Conservation (phyloP, 92 coral and sea anemone genomes). For the Porites evermanni region DNA sequence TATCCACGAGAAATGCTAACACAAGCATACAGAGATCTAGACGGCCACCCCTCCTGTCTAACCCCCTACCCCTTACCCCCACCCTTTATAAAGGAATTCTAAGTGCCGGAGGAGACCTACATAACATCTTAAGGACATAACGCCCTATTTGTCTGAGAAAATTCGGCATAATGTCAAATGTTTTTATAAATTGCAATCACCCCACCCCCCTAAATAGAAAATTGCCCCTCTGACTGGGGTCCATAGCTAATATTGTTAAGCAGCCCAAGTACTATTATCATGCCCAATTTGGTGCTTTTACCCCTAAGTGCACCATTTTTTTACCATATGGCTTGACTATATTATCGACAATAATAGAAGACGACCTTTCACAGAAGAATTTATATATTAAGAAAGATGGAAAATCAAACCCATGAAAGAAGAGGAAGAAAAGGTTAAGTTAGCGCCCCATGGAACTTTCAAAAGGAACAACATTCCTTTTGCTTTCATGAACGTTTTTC, state of each 20-base stretch:
- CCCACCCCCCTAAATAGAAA: no score
- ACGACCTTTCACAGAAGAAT: conserved; percentile 1
- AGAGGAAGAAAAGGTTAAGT: conserved; percentile 8
- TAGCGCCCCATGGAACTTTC: conserved; percentile 48
- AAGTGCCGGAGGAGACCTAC: conserved; percentile 15
- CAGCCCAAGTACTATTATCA: no score
- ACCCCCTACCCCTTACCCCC: background rate
- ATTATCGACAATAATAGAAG: conserved; percentile 2
- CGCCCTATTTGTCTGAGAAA: conserved; percentile 11
- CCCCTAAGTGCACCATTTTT: no score
- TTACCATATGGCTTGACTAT: background rate
- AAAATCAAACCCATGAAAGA: conserved; percentile 51
- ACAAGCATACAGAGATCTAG: conserved; percentile 9
- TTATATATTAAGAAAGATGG: conserved; percentile 22
- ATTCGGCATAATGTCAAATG: conserved; percentile 4
- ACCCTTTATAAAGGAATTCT: conserved; percentile 1
- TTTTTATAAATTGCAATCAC: no score
- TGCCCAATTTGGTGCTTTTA: no score
- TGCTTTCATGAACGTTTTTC: background rate
- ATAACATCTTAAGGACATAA: conserved; percentile 10
- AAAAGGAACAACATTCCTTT: background rate
- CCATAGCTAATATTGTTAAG: no score
- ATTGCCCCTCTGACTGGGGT: no score
- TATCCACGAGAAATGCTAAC: conserved; percentile 1
- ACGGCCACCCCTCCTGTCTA: conserved; percentile 9